Conservation (phyloP, 2,797 vertebrate species). For the Danionella dracula region DNA sequence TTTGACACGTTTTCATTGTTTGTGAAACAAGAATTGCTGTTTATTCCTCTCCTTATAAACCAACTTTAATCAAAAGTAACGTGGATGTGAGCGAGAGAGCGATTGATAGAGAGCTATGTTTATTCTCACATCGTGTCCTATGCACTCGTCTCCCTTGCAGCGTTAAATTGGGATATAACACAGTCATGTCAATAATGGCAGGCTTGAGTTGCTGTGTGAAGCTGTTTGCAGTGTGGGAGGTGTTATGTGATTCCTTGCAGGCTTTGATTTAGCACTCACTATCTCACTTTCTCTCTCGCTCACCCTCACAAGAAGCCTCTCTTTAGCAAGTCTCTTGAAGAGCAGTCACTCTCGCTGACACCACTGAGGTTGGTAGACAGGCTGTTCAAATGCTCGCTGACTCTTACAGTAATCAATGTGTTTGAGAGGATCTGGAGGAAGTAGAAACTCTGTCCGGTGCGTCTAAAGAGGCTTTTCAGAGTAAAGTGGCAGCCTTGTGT, state of each 20-base stretch:
- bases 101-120: constrained; percentile 36
- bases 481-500: constrained; percentile 11
- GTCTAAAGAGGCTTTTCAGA: background rate
- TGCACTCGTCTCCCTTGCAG: constrained; percentile 65
- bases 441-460: constrained; percentile 38
- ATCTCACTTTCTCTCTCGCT: constrained; percentile 20
- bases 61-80: background rate
- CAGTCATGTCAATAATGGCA: constrained; percentile 65
- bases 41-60: background rate
- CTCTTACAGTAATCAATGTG: constrained; percentile 8
- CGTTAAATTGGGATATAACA: constrained; percentile 66
- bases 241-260: constrained; percentile 27
- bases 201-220: constrained; percentile 70
- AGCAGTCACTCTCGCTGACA: constrained; percentile 1
- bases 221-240: constrained; percentile 58
- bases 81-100: background rate
- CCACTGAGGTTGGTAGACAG: background rate
- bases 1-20: background rate
- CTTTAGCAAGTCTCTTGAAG: constrained; percentile 18
- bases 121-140: constrained; percentile 42
- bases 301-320: constrained; percentile 9
- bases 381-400: background rate
- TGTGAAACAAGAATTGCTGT: background rate
- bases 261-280: constrained; percentile 39
- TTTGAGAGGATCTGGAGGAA: constrained; percentile 22